Evolutionary conservation across 2,888 invertebrate genomes (phyloP), one percentile per base, ranked within the genome.

Genomic region (Epinotia bilunana): DNA sequence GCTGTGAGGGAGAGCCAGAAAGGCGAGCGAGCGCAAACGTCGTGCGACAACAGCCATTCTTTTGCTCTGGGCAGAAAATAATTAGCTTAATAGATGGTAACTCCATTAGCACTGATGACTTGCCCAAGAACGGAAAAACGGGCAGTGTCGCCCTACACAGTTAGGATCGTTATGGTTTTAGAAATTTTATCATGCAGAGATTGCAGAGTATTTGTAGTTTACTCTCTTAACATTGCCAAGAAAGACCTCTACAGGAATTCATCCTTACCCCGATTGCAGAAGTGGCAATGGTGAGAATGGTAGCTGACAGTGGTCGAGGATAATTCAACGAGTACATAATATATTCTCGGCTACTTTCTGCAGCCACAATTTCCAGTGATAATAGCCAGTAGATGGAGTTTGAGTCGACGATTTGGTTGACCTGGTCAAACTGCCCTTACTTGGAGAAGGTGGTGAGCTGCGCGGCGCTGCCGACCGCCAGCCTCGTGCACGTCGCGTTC

Each of bases 391-490:
- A 16, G 7, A 53, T n/a, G 7, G 53, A n/a, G 53, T n/a, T n/a
- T 16, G 3, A 2, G 49, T 49, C 49, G 6, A 33, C 33, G 33
- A 33, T 33, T 49, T 16, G 49, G 16, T 16, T n/a, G n/a, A 7
- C 2, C 53, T 7, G 53, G 53, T 53, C 16, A 2, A n/a, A n/a
- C 53, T n/a, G 53, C 5, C 64, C 88, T 87, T 89, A 94, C 94
- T 88, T 94, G 57, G 97, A 96, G 86, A 98, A 98, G 0, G 97
- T 96, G 4, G 97, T 96, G 13, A 98, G 93, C 85, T 98, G 98
- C 0, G 97, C 96, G 0, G 97, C 96, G 63, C 98, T 98, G 11
- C 98, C 98, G 4, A 98, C 95, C 20, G 96, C 96, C 12, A 97
- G 94, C 78, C 98, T 93, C n/a, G 96, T 95, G 81, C 97, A 94